Percentiles rank a stretch among this genome's conserved stretches.
Conservation (phyloP, 2,888 invertebrate species). For the Yponomeuta plumbellus region DNA sequence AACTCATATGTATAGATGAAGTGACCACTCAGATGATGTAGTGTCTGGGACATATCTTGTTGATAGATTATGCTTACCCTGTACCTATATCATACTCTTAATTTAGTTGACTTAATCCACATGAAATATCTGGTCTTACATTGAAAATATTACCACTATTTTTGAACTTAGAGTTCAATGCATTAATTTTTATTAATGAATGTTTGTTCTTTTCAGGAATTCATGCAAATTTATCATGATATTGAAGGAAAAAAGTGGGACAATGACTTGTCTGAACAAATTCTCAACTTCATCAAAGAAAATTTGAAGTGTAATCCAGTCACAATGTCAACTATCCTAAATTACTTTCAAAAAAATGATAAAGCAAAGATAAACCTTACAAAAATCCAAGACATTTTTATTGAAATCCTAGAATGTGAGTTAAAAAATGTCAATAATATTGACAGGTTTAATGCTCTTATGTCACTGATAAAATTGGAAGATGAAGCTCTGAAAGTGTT, state of each 20-base stretch:
- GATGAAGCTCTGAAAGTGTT: constrained; percentile 46
- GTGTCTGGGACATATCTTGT: no score
- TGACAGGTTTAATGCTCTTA: constrained; percentile 53
- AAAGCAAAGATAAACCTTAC: constrained; percentile 35
- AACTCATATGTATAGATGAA: no score
- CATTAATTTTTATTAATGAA: background rate
- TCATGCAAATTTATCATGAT: constrained; percentile 50
- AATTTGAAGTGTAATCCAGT: constrained; percentile 66
- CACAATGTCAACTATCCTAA: constrained; percentile 49
- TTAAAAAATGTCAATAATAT: constrained; percentile 43
- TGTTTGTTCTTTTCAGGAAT: constrained; percentile 44
- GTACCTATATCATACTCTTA: no score
- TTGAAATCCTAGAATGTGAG: constrained; percentile 54
- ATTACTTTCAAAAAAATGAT: constrained; percentile 43
- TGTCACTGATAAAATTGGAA: constrained; percentile 56
- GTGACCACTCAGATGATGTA: no score
- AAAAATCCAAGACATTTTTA: constrained; percentile 51
- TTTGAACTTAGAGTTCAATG: background rate
- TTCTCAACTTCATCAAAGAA: constrained; percentile 54
- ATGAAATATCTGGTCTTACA: no score
- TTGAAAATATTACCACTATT: no score
- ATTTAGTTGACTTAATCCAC: no score
- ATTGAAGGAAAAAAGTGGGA: constrained; percentile 45
- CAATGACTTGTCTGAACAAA: constrained; percentile 44
- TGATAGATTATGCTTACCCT: no score